A percentile compares a stretch with the other conserved stretches of the same genome.
Conservation (phyloP, 2,113 vertebrate genomes). For the Odobenus rosmarus region DNA sequence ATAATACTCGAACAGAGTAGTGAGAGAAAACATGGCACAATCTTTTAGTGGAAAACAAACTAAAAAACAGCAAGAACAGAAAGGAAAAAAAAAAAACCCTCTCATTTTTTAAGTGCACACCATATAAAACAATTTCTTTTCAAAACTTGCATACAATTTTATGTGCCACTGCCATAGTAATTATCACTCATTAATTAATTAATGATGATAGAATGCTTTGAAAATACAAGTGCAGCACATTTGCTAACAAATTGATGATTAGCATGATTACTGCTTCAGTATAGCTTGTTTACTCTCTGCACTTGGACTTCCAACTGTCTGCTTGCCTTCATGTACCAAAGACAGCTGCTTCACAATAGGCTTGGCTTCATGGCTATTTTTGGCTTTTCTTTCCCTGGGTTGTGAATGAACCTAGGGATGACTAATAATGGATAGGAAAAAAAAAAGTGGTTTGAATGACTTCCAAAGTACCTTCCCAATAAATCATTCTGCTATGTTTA, state of each 20-base stretch:
- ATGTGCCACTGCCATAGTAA: background rate
- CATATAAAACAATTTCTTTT: constrained; percentile 19
- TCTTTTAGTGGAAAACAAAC: background rate
- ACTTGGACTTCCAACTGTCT: constrained; percentile 65
- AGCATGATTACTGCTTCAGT: constrained; percentile 51
- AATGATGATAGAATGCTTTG: constrained; percentile 56
- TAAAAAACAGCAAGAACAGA: background rate
- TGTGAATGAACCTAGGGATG: constrained; percentile 56
- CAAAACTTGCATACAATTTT: constrained; percentile 39
- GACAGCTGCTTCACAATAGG: constrained; percentile 63
- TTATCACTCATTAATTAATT: constrained; percentile 71
- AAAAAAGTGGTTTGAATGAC: background rate
- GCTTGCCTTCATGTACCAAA: constrained; percentile 3
- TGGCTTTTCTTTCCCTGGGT: constrained; percentile 29
- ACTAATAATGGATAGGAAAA: constrained; percentile 13
- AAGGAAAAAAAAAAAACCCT: background rate
- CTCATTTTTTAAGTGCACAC: background rate
- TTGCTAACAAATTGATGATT: constrained; percentile 66
- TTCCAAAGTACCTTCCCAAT: constrained; percentile 23
- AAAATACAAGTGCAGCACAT: constrained; percentile 43
- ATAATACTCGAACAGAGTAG: background rate
- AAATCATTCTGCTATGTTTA: background rate
- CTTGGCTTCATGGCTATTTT: constrained; percentile 51
- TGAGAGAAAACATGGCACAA: background rate
- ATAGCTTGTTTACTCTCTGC: constrained; percentile 42